Conservation (phyloP, 2,888 invertebrate species). For the Terebella lapidaria region DNA sequence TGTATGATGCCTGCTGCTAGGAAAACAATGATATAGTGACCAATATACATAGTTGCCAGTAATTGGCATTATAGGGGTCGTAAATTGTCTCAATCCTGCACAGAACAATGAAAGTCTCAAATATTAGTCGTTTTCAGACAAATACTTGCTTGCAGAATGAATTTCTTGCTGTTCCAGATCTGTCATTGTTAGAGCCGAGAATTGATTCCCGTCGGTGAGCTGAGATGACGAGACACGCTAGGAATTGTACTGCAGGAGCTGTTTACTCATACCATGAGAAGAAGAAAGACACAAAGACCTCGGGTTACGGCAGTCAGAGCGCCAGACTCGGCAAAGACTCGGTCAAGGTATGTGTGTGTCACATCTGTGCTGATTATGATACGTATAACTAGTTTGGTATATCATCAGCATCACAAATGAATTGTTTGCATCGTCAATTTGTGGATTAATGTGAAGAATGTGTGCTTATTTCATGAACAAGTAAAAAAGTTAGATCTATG, state of each 20-base stretch:
- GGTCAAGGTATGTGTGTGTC: slow-evolving; percentile 57
- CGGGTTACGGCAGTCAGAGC: slow-evolving; percentile 73
- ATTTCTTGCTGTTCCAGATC: too few relatives aligned
- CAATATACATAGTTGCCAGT: too few relatives aligned
- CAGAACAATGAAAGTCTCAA: too few relatives aligned
- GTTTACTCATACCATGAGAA: slow-evolving; percentile 98
- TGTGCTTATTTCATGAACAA: background rate
- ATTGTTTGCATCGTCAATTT: too few relatives aligned
- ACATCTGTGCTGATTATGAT: background rate
- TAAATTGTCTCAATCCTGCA: too few relatives aligned
- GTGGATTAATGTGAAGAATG: background rate
- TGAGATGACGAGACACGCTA: slow-evolving; percentile 79
- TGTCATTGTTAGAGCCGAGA: too few relatives aligned
- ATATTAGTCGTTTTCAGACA: too few relatives aligned
- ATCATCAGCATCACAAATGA: background rate
- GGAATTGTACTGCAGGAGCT: slow-evolving; percentile 96
- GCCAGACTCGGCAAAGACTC: slow-evolving; percentile 86
- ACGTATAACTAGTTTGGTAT: background rate
- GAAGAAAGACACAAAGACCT: slow-evolving; percentile 85
- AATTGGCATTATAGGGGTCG: too few relatives aligned
- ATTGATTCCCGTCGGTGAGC: too few relatives aligned
- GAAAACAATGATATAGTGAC: too few relatives aligned
- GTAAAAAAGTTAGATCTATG: background rate
- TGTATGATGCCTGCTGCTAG: too few relatives aligned
- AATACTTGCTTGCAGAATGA: too few relatives aligned